A percentile compares a stretch with the other conserved stretches of the same genome.
phyloP scores from a whole-genome alignment of 1,140 invertebrate species.

The Drosophila micromelanica region DNA sequence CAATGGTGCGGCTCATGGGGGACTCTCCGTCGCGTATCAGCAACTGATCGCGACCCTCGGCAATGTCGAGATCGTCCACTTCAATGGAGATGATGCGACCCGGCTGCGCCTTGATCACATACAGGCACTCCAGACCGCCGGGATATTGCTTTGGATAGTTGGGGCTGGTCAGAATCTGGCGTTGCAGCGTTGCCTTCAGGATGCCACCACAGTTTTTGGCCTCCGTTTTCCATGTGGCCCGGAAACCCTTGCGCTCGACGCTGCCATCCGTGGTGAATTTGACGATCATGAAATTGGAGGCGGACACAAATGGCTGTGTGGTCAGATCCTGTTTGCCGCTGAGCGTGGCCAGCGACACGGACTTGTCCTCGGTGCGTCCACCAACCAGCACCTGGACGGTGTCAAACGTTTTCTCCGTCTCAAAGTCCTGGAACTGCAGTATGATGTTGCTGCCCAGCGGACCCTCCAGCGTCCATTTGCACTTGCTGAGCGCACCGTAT shows the following conservation, averaged over 20 bases:
- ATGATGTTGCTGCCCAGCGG: conserved; percentile 97
- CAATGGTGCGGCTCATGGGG: conserved; percentile 93
- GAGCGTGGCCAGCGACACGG: conserved; percentile 94
- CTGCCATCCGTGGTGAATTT: conserved; percentile 97
- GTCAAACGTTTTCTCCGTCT: conserved; percentile 98
- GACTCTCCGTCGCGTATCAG: conserved; percentile 95
- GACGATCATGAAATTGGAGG: conserved; percentile 98
- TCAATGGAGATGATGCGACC: conserved; percentile 95
- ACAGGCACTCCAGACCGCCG: conserved; percentile 96
- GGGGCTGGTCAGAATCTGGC: conserved; percentile 93
- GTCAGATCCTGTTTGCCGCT: conserved; percentile 94
- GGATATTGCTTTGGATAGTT: conserved; percentile 96
- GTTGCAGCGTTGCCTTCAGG: conserved; percentile 92
- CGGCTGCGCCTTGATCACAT: conserved; percentile 94
- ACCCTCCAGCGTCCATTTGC: conserved; percentile 98
- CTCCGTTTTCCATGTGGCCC: conserved; percentile 96
- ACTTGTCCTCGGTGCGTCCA: conserved; percentile 96
- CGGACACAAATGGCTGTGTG: conserved; percentile 94
- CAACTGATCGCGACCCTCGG: conserved; percentile 93
- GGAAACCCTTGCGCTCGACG: conserved; percentile 97
- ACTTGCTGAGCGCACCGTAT: conserved; percentile 94
- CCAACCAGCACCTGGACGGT: conserved; percentile 98
- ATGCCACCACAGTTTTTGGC: conserved; percentile 94
- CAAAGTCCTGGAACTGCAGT: conserved; percentile 97
- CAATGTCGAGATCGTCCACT: conserved; percentile 95